phyloP scores from a whole-genome alignment of 1,140 invertebrate species.

The Paralvinella palmiformis region DNA sequence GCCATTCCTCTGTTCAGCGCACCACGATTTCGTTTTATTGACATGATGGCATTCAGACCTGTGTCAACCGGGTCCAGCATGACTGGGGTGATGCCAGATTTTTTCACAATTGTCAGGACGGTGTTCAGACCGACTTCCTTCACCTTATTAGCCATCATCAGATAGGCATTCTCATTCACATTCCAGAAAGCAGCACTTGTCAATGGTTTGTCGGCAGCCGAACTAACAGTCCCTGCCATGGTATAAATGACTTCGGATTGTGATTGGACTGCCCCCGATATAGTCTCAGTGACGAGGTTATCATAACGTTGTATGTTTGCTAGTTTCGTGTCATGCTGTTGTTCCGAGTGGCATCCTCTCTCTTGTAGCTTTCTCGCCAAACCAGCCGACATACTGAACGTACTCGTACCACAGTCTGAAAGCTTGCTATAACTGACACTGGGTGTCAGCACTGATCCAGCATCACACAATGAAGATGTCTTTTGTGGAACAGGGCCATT shows the following conservation, averaged over 20 bases:
- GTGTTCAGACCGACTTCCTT: conserved; percentile 10
- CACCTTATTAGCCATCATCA: conserved; percentile 1
- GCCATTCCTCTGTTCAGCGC: no score
- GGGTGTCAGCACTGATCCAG: not conserved
- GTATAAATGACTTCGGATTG: conserved; percentile 8
- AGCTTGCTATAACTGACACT: not conserved
- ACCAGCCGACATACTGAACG: conserved; percentile 71
- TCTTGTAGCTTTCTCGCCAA: conserved; percentile 75
- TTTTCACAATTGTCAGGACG: conserved; percentile 1
- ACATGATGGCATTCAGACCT: conserved; percentile 15
- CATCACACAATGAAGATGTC: not conserved
- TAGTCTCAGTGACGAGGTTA: conserved; percentile 11
- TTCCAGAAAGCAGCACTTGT: not conserved
- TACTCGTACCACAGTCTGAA: conserved; percentile 60
- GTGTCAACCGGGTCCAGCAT: conserved; percentile 10
- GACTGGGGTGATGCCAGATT: not conserved
- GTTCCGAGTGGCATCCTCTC: conserved; percentile 60
- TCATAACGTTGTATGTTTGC: conserved; percentile 8
- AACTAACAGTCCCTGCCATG: not conserved
- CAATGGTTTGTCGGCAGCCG: not conserved
- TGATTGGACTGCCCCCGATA: not conserved
- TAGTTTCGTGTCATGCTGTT: not conserved
- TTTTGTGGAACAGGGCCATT: not conserved
- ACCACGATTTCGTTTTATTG: conserved; percentile 9
- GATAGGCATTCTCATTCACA: not conserved